Evolutionary conservation across 2,797 vertebrate genomes (phyloP).

Genomic region (Ciconia nigra): DNA sequence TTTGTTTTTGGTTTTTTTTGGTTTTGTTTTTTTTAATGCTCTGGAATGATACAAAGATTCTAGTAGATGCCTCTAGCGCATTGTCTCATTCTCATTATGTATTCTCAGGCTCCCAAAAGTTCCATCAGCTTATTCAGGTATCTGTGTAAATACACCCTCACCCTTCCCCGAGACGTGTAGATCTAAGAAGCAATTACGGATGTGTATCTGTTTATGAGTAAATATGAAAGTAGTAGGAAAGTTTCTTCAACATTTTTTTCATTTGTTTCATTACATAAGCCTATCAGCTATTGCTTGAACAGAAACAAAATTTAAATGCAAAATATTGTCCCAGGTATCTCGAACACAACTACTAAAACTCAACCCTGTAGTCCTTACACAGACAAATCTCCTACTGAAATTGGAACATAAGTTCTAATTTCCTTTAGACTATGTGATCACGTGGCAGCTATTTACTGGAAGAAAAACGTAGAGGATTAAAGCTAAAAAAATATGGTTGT

Average conservation of each 20-base stretch:
- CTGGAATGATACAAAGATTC: not conserved
- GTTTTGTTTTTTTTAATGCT: not conserved
- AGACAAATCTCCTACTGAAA: not conserved
- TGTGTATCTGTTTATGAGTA: not conserved
- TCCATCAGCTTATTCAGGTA: not conserved
- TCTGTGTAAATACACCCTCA: not conserved
- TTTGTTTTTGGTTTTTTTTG: no score
- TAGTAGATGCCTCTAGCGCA: not conserved
- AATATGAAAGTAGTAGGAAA: not conserved
- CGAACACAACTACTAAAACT: not conserved
- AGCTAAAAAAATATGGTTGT: not conserved
- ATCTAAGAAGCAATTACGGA: not conserved
- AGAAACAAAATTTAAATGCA: not conserved
- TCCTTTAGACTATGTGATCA: not conserved
- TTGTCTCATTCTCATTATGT: not conserved
- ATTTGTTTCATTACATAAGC: not conserved
- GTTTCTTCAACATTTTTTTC: not conserved
- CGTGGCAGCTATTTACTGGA: not conserved
- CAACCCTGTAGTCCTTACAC: not conserved
- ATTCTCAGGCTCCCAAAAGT: not conserved
- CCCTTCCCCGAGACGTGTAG: not conserved
- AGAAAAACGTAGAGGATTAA: not conserved
- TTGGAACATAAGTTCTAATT: not conserved
- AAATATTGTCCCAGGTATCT: not conserved
- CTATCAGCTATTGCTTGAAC: not conserved